Percentiles rank a stretch among this genome's conserved stretches.
These are phyloP conservation scores for Plestiodon gilberti DNA, from an alignment of 2,113 vertebrate genomes.

Conservation along the genomic window DNA sequence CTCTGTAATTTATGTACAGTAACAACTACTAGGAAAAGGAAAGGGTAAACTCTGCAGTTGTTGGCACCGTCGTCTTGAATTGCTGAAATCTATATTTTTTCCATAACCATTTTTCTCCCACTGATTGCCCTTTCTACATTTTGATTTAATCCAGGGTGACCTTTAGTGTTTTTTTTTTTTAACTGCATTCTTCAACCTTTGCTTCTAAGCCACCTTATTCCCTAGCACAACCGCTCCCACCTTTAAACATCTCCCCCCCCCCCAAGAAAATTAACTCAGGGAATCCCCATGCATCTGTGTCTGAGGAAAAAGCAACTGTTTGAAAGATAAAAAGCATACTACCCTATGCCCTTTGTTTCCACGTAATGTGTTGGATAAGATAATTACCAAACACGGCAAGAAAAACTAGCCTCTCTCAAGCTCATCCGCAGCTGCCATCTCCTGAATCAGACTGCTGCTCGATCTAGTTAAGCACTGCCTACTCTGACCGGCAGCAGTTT, in stretches of 20 bases:
- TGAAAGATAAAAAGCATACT: no score
- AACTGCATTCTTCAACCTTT: background rate
- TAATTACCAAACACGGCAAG: no score
- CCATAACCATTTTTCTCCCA: background rate
- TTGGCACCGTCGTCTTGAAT: background rate
- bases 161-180: slow-evolving; percentile 11
- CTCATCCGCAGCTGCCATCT: no score
- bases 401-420: no score
- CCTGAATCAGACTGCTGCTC: no score
- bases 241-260: no score
- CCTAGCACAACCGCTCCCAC: no score
- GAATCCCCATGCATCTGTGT: background rate
- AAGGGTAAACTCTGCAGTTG: background rate
- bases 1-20: background rate
- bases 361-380: no score
- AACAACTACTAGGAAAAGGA: fast-evolving
- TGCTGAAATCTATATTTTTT: background rate
- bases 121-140: background rate
- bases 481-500: no score
- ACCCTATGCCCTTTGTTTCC: no score
- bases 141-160: slow-evolving; percentile 25
- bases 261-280: slow-evolving; percentile 18
- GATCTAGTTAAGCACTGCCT: no score
- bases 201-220: background rate
- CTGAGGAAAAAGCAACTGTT: no score